phyloP scores from a whole-genome alignment of 2,113 vertebrate genomes.

The Phalacrocorax pelagicus region DNA sequence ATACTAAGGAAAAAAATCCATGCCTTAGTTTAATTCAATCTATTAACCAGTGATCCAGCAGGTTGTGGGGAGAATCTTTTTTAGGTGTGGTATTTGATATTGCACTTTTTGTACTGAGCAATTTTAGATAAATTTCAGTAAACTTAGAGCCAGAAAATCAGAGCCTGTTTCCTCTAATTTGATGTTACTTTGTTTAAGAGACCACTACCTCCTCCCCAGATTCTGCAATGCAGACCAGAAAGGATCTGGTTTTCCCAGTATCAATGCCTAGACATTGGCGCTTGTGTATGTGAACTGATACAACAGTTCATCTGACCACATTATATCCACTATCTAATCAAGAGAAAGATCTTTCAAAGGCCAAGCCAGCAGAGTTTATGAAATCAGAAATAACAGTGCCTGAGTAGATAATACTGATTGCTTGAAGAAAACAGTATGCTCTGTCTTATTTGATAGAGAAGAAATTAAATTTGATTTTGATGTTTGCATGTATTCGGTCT shows the following conservation, averaged over 20 bases:
- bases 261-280: accelerated
- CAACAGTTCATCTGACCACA: background rate
- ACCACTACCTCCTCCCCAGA: background rate
- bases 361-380: background rate
- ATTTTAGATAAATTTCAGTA: background rate
- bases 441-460: constrained; percentile 21
- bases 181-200: background rate
- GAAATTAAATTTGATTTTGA: constrained; percentile 40
- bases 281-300: background rate
- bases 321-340: background rate
- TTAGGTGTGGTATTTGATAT: background rate
- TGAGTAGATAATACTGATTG: constrained; percentile 19
- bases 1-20: background rate
- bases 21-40: background rate
- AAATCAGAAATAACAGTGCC: constrained; percentile 9
- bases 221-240: background rate
- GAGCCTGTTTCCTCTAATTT: background rate
- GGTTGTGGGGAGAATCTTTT: background rate
- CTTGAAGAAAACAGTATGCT: background rate
- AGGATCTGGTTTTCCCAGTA: background rate
- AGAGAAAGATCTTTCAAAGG: background rate
- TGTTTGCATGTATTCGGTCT: background rate
- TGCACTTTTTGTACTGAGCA: background rate
- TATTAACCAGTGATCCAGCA: background rate
- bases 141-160: background rate